Evolutionary conservation across 2,113 vertebrate species (phyloP).

Genomic region (Sinocyclocheilus maitianheensis): DNA sequence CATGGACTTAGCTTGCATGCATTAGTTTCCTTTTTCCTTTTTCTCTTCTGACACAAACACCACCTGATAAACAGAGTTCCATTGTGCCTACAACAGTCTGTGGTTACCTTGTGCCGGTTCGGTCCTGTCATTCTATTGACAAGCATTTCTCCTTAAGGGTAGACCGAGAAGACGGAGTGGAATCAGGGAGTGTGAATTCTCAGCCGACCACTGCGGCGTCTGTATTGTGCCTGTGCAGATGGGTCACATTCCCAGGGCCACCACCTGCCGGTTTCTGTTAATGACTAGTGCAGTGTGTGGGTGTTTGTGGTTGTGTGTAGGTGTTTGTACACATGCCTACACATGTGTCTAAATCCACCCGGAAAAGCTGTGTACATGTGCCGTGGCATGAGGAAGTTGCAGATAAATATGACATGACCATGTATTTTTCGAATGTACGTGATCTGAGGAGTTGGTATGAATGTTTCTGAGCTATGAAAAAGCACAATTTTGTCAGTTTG

Average conservation of each 20-base stretch:
- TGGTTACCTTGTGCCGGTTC: not conserved
- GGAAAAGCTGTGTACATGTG: not conserved
- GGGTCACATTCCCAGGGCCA: not conserved
- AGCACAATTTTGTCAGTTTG: not conserved
- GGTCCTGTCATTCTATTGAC: not conserved
- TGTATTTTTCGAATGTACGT: not conserved
- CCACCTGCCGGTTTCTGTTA: not conserved
- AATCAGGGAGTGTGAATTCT: not conserved
- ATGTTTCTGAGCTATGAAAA: not conserved
- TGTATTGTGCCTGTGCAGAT: not conserved
- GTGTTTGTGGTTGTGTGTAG: not conserved
- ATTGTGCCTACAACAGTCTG: too few relatives aligned
- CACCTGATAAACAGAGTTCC: too few relatives aligned
- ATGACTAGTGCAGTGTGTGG: not conserved
- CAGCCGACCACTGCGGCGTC: too few relatives aligned
- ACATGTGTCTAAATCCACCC: not conserved
- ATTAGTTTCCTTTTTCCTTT: too few relatives aligned
- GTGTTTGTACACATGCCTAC: not conserved
- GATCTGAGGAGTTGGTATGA: not conserved
- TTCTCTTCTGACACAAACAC: too few relatives aligned
- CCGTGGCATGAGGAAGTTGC: not conserved
- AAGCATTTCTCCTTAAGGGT: not conserved
- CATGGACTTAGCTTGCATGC: too few relatives aligned
- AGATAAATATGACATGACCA: not conserved
- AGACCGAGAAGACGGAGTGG: not conserved